phyloP scores from a whole-genome alignment of 2,888 invertebrate species.

The Bombylius discolor region DNA sequence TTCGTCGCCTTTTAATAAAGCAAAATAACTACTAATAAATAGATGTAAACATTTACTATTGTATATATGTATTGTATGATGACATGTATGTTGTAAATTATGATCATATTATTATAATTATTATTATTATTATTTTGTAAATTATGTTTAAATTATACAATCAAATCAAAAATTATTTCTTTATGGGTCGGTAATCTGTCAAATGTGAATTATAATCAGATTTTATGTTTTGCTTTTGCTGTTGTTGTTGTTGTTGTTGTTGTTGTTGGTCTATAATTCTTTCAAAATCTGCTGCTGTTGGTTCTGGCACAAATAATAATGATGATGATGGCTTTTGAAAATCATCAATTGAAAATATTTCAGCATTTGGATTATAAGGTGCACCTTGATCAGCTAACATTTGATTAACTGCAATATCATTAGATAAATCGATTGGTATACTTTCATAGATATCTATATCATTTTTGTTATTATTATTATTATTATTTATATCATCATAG shows the following conservation, averaged over 20 bases:
- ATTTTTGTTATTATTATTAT: slow-evolving; percentile 2
- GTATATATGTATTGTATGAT: no score
- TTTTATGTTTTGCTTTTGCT: background rate
- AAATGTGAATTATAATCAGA: background rate
- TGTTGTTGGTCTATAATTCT: background rate
- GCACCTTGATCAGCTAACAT: slow-evolving; percentile 28
- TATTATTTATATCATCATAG: background rate
- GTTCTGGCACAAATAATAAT: background rate
- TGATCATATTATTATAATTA: no score
- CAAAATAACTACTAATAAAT: no score
- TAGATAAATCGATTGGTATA: slow-evolving; percentile 32
- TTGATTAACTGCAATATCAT: slow-evolving; percentile 35
- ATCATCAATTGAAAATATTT: slow-evolving; percentile 23
- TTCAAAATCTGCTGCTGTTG: no score
- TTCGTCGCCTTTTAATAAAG: no score
- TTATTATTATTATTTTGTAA: no score
- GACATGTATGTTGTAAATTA: no score
- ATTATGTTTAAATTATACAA: no score
- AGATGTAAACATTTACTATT: no score
- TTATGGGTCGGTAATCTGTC: background rate
- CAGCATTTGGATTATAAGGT: slow-evolving; percentile 33
- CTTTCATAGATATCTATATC: slow-evolving; percentile 26
- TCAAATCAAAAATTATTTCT: background rate
- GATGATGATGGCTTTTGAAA: background rate
- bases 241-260: background rate